phyloP scores from a whole-genome alignment of 2,797 vertebrate species.

The Molossus molossus region DNA sequence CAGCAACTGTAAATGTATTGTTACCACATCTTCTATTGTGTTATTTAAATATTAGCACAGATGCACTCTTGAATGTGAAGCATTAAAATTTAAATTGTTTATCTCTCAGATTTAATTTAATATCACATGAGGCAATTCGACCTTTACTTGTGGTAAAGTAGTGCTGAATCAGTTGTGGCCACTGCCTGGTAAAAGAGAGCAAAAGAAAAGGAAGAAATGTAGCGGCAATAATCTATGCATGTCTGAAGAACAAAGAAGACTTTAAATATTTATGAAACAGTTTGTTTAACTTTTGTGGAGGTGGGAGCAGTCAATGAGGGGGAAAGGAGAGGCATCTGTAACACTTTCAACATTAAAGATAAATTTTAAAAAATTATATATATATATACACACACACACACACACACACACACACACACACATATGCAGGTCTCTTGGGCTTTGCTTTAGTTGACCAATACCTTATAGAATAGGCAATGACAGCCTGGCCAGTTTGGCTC shows the following conservation, averaged over 20 bases:
- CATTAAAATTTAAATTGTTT: slow-evolving; percentile 78
- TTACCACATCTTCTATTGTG: not conserved
- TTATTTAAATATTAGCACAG: slow-evolving; percentile 80
- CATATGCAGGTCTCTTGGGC: not conserved
- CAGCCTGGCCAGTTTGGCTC: no score
- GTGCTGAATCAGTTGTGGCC: slow-evolving; percentile 62
- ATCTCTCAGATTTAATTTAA: slow-evolving; percentile 80
- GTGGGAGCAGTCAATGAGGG: no score
- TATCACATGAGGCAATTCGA: slow-evolving; percentile 68
- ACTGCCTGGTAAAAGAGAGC: slow-evolving; percentile 31
- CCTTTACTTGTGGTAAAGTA: slow-evolving; percentile 64
- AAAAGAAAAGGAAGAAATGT: not conserved
- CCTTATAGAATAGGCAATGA: not conserved
- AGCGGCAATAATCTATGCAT: slow-evolving; percentile 10
- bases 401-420: no score
- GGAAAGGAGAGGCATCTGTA: no score
- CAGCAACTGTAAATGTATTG: not conserved
- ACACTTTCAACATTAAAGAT: no score
- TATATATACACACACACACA: no score
- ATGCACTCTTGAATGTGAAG: slow-evolving; percentile 60
- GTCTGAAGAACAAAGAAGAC: slow-evolving; percentile 6
- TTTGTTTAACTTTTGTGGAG: slow-evolving; percentile 29
- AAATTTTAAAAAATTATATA: no score
- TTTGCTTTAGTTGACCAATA: not conserved
- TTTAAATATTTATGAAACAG: slow-evolving; percentile 63